Conservation (phyloP, 2,113 vertebrate species). For the Phoxinus phoxinus region DNA sequence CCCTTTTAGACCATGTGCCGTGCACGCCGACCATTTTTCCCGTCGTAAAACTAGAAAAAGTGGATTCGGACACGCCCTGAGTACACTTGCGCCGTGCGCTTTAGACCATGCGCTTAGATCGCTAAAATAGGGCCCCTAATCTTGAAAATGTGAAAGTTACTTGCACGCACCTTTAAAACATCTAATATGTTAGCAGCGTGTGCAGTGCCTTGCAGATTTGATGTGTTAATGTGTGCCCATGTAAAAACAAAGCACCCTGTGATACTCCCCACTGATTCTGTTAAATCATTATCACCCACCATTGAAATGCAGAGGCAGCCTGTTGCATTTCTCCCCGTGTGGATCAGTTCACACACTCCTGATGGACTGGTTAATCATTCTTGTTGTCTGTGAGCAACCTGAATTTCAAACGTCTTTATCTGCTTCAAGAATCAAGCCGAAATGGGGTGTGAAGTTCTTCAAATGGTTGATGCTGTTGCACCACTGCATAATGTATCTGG, state of each 20-base stretch:
- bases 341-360: conserved; percentile 16
- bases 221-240: neutral
- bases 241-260: conserved; percentile 22
- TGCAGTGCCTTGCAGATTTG: too few relatives aligned
- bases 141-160: neutral
- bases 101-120: too few relatives aligned
- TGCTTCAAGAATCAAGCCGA: neutral
- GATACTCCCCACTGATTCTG: neutral
- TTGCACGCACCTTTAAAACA: neutral
- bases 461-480: neutral
- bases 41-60: too few relatives aligned
- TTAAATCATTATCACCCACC: conserved; percentile 35
- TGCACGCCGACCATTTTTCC: too few relatives aligned
- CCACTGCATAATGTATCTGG: conserved; percentile 6
- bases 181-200: neutral
- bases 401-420: neutral
- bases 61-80: too few relatives aligned
- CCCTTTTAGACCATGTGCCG: too few relatives aligned
- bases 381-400: neutral
- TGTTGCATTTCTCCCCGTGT: conserved; percentile 31
- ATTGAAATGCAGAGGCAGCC: conserved; percentile 10
- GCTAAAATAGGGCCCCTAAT: too few relatives aligned
- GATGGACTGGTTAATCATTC: conserved; percentile 26
- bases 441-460: conserved; percentile 10
- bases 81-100: too few relatives aligned